Conservation (phyloP, 2,888 invertebrate genomes). For the Frankliniella fusca region DNA sequence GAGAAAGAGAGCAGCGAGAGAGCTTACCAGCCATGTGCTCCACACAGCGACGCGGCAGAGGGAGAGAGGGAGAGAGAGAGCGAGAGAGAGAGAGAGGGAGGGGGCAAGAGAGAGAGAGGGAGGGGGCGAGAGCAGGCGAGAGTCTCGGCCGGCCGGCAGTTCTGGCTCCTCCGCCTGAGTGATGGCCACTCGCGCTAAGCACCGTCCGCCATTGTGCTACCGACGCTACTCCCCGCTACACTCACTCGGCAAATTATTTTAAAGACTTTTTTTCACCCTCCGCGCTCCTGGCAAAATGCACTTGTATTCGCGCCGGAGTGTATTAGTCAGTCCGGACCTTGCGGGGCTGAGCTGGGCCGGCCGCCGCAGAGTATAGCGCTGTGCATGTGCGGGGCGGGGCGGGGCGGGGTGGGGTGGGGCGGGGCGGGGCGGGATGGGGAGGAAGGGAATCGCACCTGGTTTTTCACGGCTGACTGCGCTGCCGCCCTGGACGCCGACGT, state of each 20-base stretch:
- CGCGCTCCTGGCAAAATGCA: neutral
- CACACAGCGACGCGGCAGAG: neutral
- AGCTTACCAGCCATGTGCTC: neutral
- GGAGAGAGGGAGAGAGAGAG: neutral
- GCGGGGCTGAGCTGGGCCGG: no score
- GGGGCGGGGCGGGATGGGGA: neutral
- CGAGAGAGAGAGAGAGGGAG: neutral
- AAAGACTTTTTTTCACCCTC: neutral
- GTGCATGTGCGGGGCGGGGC: neutral
- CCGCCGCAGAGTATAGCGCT: no score
- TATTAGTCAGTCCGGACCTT: no score
- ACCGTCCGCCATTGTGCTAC: constrained; percentile 21
- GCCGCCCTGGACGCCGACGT: neutral
- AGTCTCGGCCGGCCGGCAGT: neutral
- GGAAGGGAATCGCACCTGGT: neutral
- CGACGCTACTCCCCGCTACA: neutral
- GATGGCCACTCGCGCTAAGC: constrained; percentile 18
- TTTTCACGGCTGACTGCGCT: neutral
- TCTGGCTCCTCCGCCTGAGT: neutral
- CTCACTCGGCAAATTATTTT: no score
- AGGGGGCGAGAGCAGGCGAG: neutral
- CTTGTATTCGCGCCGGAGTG: neutral
- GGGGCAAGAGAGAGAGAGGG: neutral
- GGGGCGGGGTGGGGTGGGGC: neutral
- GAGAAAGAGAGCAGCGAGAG: neutral